Evolutionary conservation across 1,140 invertebrate species (phyloP).

Genomic region (Scaptomyza montana): DNA sequence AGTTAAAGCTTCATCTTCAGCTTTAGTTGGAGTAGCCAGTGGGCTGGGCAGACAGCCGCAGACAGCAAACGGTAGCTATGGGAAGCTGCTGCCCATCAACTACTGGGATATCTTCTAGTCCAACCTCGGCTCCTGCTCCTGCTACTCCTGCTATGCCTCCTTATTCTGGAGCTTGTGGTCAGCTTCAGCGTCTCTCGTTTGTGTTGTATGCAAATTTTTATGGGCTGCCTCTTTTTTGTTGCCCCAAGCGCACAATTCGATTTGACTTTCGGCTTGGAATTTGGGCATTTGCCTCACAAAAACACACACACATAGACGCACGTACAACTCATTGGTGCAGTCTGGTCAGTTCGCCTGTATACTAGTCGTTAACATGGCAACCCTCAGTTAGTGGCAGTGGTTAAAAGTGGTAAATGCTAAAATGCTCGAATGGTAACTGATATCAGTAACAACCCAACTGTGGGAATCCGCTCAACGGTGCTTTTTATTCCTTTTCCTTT

Average conservation of each 20-base stretch:
- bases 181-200: constrained; percentile 72
- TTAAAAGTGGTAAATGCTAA: constrained; percentile 37
- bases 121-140: constrained; percentile 16
- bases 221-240: constrained; percentile 67
- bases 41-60: constrained; percentile 54
- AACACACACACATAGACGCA: not conserved
- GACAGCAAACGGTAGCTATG: constrained; percentile 70
- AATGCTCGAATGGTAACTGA: constrained; percentile 60
- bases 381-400: constrained; percentile 41
- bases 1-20: constrained; percentile 18
- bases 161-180: constrained; percentile 44
- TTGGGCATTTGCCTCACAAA: constrained; percentile 43
- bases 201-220: constrained; percentile 80
- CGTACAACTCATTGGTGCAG: not conserved
- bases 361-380: constrained; percentile 48
- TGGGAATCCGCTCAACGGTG: constrained; percentile 33
- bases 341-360: constrained; percentile 13
- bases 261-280: constrained; percentile 61
- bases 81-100: constrained; percentile 67
- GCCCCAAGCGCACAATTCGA: constrained; percentile 39
- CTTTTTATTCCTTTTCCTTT: not conserved
- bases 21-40: constrained; percentile 30
- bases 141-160: constrained; percentile 22
- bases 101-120: constrained; percentile 2
- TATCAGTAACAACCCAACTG: constrained; percentile 32